Evolutionary conservation across 2,888 invertebrate genomes (phyloP), one percentile per base, ranked within the genome.

Genomic region (Pantelozetes paolii): DNA sequence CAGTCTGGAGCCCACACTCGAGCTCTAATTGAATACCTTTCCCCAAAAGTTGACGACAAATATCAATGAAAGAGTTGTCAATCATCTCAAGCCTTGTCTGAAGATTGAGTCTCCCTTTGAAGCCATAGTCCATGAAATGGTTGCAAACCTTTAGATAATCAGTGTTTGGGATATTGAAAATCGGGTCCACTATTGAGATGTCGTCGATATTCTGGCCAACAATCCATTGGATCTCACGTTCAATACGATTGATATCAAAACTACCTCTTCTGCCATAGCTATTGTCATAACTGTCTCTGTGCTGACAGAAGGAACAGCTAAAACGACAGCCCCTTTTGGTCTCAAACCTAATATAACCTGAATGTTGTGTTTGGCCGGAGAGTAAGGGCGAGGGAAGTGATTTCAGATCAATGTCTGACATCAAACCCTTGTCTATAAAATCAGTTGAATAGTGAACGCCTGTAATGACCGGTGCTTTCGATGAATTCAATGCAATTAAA

Each of bases 151-250:
- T 20, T n/a, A 57, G 23, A n/a, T 57, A 57, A 20, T 20, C 23
- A 57, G 5, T 57, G 8, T 57, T 57, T 6, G 57, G 57, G 9
- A 26, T 20, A 26, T 57, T 57, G 23, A 57, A 57, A 20, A 57
- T 57, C 28, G 57, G 57, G 28, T 57, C 57, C 28, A 57, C 57
- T 23, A 57, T 20, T n/a, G 57, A 57, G 9, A 57, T 57, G 28
- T 57, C 57, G 2, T 9, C 23, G 3, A 57, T 57, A 20, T 57
- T 57, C 28, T 57, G 8, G 26, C 23, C 28, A 6, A 57, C 28
- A 57, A 57, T 26, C 57, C 57, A 57, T 26, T 57, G 2, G 23
- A 57, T n/a, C 23, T 57, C 57, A 3, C 13, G 2, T 57, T 6
- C 8, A 20, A 57, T 57, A 23, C 57, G 57, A 11, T 57, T n/a